These are phyloP conservation scores for Rhagoletis pomonella DNA, from an alignment of 1,140 invertebrate species.

Conservation along the genomic window DNA sequence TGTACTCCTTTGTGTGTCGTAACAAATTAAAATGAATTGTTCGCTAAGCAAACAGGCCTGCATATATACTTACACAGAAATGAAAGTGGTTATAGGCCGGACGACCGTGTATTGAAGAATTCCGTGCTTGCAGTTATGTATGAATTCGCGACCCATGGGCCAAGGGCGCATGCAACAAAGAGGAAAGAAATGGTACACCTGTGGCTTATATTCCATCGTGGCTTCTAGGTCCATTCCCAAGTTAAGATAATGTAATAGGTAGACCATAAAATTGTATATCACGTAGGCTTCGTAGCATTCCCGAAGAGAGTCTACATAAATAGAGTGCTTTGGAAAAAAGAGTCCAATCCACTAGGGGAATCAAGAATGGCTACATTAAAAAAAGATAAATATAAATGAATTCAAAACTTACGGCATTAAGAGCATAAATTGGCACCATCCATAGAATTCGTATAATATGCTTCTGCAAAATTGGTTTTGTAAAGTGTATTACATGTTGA, in stretches of 20 bases:
- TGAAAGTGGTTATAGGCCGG: slow-evolving; percentile 89
- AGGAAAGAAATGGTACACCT: slow-evolving; percentile 89
- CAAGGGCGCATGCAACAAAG: slow-evolving; percentile 89
- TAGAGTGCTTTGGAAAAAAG: slow-evolving; percentile 87
- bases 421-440: no score
- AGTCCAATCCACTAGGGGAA: slow-evolving; percentile 86
- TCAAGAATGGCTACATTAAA: no score
- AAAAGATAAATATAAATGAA: slow-evolving; percentile 2
- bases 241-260: slow-evolving; percentile 92
- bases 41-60: no score
- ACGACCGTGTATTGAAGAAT: slow-evolving; percentile 96
- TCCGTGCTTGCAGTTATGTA: slow-evolving; percentile 96
- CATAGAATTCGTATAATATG: slow-evolving; percentile 97
- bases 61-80: slow-evolving; percentile 89
- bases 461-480: slow-evolving; percentile 93
- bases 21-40: no score
- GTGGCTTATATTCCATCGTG: slow-evolving; percentile 86
- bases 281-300: slow-evolving; percentile 98
- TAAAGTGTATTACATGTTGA: slow-evolving; percentile 95
- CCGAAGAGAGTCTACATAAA: slow-evolving; percentile 92
- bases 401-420: slow-evolving; percentile 86
- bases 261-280: slow-evolving; percentile 98
- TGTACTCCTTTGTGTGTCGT: no score
- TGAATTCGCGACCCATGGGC: slow-evolving; percentile 93
- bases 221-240: slow-evolving; percentile 88